Conservation (phyloP, 2,888 invertebrate genomes). For the Callinectes sapidus region DNA sequence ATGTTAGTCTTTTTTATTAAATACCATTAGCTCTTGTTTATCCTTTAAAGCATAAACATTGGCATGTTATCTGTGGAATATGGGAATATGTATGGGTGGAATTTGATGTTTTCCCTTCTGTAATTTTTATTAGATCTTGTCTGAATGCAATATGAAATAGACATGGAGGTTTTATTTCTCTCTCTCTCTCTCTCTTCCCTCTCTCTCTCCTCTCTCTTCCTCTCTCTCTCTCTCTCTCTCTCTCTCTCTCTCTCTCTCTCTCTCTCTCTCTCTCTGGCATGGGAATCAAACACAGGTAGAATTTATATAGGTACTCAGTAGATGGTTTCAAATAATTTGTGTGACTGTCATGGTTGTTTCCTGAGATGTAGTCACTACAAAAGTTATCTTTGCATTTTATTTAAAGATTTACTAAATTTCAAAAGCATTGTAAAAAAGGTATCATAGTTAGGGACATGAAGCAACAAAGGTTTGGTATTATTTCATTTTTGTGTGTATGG, state of each 20-base stretch:
- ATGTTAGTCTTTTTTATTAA: background rate
- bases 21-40: background rate
- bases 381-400: background rate
- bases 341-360: background rate
- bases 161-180: too few relatives aligned
- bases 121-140: background rate
- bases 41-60: background rate
- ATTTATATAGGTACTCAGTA: background rate
- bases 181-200: conserved; percentile 20
- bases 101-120: background rate
- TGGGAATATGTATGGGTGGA: background rate
- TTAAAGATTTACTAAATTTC: background rate
- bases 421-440: background rate
- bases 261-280: background rate
- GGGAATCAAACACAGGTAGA: background rate
- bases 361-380: background rate
- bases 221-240: conserved; percentile 25
- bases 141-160: background rate
- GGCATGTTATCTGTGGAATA: background rate
- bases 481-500: background rate
- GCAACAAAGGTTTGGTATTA: background rate
- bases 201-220: background rate
- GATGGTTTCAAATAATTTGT: background rate
- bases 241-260: conserved; percentile 23
- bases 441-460: background rate